Percentiles rank a stretch among this genome's conserved stretches.
phyloP scores from a whole-genome alignment of 2,797 vertebrate species.

The Protonibea diacanthus region DNA sequence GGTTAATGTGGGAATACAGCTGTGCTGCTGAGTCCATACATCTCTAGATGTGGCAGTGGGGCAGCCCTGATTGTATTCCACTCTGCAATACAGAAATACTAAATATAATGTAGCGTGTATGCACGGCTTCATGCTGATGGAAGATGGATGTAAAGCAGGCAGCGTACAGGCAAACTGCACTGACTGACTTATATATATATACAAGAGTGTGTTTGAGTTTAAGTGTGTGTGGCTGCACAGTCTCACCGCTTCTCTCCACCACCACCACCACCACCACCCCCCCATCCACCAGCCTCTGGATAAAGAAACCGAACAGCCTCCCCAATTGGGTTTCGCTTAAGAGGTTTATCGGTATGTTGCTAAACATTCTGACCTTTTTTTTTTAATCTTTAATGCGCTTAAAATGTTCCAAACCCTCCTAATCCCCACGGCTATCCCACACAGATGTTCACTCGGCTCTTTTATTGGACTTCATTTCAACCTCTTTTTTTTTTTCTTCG shows the following conservation, averaged over 20 bases:
- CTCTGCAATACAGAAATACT: slow-evolving; percentile 6
- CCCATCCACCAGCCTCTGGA: slow-evolving; percentile 76
- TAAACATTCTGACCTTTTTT: slow-evolving; percentile 90
- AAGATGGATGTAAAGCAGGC: slow-evolving; percentile 37
- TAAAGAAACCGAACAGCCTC: slow-evolving; percentile 81
- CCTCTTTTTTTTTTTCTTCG: slow-evolving; percentile 47
- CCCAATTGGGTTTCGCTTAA: slow-evolving; percentile 88
- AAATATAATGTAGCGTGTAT: slow-evolving; percentile 6
- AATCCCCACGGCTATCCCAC: slow-evolving; percentile 87
- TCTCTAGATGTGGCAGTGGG: slow-evolving; percentile 45
- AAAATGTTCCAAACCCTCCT: slow-evolving; percentile 88
- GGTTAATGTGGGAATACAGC: slow-evolving; percentile 56
- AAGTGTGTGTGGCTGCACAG: slow-evolving; percentile 44
- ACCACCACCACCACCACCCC: slow-evolving; percentile 10
- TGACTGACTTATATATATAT: slow-evolving; percentile 22
- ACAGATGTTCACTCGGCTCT: slow-evolving; percentile 86
- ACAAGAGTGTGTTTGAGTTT: slow-evolving; percentile 17
- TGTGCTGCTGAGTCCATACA: slow-evolving; percentile 42
- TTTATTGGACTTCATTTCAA: slow-evolving; percentile 83
- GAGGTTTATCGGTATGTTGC: slow-evolving; percentile 89
- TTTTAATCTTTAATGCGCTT: slow-evolving; percentile 89
- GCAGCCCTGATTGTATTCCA: slow-evolving; percentile 19
- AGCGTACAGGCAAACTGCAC: neutral
- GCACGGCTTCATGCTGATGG: neutral
- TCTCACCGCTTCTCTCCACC: slow-evolving; percentile 27